Conservation (phyloP, 2,113 vertebrate genomes). For the Ivindomyrus marchei region DNA sequence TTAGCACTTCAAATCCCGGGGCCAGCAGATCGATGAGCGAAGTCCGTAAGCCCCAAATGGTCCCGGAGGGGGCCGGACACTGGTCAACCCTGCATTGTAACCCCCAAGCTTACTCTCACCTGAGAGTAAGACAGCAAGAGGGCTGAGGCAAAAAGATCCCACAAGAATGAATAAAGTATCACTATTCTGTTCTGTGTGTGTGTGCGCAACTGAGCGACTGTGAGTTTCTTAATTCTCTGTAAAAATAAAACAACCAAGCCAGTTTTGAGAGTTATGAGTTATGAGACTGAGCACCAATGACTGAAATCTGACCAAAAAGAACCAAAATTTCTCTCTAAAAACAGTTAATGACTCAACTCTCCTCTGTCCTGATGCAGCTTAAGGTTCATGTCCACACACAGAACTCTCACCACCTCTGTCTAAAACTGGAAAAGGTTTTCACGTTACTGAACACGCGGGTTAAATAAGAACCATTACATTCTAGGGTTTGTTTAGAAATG, state of each 20-base stretch:
- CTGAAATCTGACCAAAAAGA: slow-evolving; percentile 17
- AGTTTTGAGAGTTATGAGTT: neutral
- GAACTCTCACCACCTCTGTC: neutral
- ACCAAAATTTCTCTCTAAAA: neutral
- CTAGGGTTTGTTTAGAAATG: neutral
- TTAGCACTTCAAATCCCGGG: neutral
- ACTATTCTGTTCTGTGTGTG: neutral
- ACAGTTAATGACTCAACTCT: neutral
- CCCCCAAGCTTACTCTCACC: neutral
- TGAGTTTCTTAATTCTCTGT: neutral
- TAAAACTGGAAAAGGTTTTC: neutral
- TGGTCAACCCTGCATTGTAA: neutral
- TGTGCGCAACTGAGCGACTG: neutral
- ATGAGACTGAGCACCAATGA: neutral
- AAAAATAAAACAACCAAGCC: neutral
- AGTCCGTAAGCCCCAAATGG: neutral
- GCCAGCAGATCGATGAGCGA: neutral
- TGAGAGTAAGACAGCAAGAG: neutral
- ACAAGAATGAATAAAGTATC: neutral
- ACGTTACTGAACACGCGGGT: neutral
- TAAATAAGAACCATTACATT: neutral
- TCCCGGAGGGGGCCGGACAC: neutral
- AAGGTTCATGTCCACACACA: neutral
- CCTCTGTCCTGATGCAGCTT: neutral
- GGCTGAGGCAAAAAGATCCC: neutral